Conservation (phyloP, 2,888 invertebrate species). For the Harmothoe impar region DNA sequence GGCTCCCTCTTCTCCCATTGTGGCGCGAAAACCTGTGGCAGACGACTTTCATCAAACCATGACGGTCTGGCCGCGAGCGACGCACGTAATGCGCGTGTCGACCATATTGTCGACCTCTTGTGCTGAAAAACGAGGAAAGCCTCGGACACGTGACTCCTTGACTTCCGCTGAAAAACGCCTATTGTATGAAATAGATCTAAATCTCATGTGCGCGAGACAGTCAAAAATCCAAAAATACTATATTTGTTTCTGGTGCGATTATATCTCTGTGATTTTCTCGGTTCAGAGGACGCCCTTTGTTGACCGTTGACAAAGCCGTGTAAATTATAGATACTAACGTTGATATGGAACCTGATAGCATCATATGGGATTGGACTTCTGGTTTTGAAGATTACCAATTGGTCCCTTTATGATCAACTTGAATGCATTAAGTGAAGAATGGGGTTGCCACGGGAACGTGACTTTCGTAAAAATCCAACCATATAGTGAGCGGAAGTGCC, state of each 20-base stretch:
- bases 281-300: constrained; percentile 30
- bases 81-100: constrained; percentile 10
- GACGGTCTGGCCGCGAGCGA: background rate
- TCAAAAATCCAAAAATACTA: constrained; percentile 37
- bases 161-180: background rate
- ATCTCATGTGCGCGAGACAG: constrained; percentile 34
- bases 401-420: constrained; percentile 35
- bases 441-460: constrained; percentile 19
- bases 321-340: constrained; percentile 35
- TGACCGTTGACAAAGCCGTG: background rate
- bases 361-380: background rate
- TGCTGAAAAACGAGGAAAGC: background rate
- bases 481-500: background rate
- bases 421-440: constrained; percentile 19
- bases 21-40: constrained; percentile 31
- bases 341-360: constrained; percentile 30
- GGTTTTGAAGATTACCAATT: constrained; percentile 12
- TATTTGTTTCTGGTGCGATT: constrained; percentile 48
- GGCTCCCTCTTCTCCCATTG: background rate
- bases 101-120: constrained; percentile 8
- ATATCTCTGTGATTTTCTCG: constrained; percentile 43
- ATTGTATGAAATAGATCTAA: constrained; percentile 17
- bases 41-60: constrained; percentile 38
- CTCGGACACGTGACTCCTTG: constrained; percentile 22
- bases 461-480: constrained; percentile 14